phyloP scores from a whole-genome alignment of 2,888 invertebrate genomes.

The Ecliptopera silaceata region DNA sequence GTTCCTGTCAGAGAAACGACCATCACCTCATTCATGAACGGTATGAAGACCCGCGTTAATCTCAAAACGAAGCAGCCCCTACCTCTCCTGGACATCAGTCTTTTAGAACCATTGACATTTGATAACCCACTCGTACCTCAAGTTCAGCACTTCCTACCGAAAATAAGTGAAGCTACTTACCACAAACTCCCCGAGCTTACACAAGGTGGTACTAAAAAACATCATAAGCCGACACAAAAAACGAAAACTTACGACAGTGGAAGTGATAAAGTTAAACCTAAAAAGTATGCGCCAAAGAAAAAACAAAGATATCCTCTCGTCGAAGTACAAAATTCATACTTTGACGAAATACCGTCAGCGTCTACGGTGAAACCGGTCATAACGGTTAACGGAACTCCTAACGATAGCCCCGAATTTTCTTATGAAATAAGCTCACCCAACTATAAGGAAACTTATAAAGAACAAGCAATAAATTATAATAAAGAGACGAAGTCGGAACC shows the following conservation, averaged over 20 bases:
- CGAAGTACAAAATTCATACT: slow-evolving; percentile 46
- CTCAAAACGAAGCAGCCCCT: slow-evolving; percentile 64
- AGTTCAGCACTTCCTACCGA: slow-evolving; percentile 75
- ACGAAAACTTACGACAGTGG: slow-evolving; percentile 60
- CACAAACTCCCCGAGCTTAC: slow-evolving; percentile 55
- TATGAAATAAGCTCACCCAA: slow-evolving; percentile 71
- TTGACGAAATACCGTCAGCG: slow-evolving; percentile 44
- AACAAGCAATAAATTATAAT: slow-evolving; percentile 68
- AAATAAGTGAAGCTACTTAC: slow-evolving; percentile 64
- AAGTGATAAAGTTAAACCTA: slow-evolving; percentile 49
- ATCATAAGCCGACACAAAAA: slow-evolving; percentile 58
- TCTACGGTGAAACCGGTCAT: slow-evolving; percentile 50
- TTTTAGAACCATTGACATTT: slow-evolving; percentile 73
- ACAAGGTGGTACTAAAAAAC: slow-evolving; percentile 50
- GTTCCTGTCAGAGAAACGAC: slow-evolving; percentile 51
- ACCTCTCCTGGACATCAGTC: slow-evolving; percentile 67
- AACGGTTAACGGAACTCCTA: slow-evolving; percentile 48
- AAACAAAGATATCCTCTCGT: slow-evolving; percentile 52
- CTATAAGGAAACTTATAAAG: slow-evolving; percentile 67
- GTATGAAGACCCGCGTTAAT: slow-evolving; percentile 63
- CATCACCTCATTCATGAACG: slow-evolving; percentile 62
- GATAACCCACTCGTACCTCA: slow-evolving; percentile 75
- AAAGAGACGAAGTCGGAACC: slow-evolving; percentile 67
- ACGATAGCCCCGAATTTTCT: slow-evolving; percentile 61
- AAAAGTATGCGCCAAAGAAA: slow-evolving; percentile 49